phyloP scores from a whole-genome alignment of 2,888 invertebrate species.

The Stenotaenia linearis region DNA sequence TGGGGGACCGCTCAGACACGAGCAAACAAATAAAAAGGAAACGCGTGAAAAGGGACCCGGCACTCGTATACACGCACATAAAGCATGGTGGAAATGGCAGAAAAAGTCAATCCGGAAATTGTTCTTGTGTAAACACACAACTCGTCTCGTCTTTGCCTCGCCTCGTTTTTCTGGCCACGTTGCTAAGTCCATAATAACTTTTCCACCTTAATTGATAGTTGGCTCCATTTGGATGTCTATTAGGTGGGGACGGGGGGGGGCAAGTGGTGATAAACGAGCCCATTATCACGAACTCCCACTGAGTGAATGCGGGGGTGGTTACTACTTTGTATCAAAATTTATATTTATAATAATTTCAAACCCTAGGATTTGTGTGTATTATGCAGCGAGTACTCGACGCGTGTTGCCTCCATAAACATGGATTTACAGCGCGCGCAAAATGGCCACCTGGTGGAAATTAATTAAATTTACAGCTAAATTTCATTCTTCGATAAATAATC shows the following conservation, averaged over 20 bases:
- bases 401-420: neutral
- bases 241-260: neutral
- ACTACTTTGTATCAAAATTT: conserved; percentile 2
- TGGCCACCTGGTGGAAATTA: neutral
- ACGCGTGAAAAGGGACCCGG: conserved; percentile 3
- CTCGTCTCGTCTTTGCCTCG: neutral
- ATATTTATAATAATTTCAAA: conserved; percentile 10
- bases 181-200: conserved; percentile 10
- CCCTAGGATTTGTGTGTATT: conserved; percentile 1
- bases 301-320: conserved; percentile 13
- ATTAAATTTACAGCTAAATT: neutral
- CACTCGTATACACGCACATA: conserved; percentile 17
- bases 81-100: conserved; percentile 6
- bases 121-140: conserved; percentile 19
- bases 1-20: neutral
- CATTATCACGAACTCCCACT: conserved; percentile 7
- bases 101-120: conserved; percentile 19
- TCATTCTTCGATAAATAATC: neutral
- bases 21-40: conserved; percentile 19
- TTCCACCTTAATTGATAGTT: conserved; percentile 19
- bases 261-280: conserved; percentile 3
- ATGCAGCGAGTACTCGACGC: conserved; percentile 1
- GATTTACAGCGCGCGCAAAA: neutral
- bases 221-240: conserved; percentile 13
- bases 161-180: neutral